A percentile compares a stretch with the other conserved stretches of the same genome.
Evolutionary conservation across 2,888 invertebrate species (phyloP).

Genomic region (Dynastes tityus): DNA sequence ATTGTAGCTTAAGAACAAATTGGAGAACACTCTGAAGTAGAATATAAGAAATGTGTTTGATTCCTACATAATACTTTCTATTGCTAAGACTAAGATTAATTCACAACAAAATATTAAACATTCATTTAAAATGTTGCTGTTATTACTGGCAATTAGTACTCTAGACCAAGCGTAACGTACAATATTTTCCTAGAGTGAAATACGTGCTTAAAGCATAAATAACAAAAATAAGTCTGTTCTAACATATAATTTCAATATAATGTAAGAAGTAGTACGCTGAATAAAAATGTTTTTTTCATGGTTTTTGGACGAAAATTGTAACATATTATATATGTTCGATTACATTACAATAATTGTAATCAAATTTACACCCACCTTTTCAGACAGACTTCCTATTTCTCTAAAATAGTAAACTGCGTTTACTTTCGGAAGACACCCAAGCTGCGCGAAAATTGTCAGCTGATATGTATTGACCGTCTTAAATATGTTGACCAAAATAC

Average conservation of each 20-base stretch:
- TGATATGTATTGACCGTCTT: too few relatives aligned
- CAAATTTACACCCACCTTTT: too few relatives aligned
- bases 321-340: too few relatives aligned
- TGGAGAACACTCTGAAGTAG: background rate
- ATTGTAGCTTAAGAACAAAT: background rate
- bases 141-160: conserved; percentile 17
- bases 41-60: background rate
- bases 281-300: too few relatives aligned
- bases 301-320: too few relatives aligned
- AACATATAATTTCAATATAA: background rate
- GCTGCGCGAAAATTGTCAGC: too few relatives aligned
- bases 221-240: background rate
- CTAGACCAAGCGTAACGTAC: conserved; percentile 9
- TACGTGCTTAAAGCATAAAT: background rate
- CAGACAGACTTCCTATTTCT: too few relatives aligned
- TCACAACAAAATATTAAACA: background rate
- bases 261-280: background rate
- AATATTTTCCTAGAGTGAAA: background rate
- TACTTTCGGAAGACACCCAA: too few relatives aligned
- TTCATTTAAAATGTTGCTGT: conserved; percentile 21
- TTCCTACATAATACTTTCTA: conserved; percentile 20
- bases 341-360: too few relatives aligned
- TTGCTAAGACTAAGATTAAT: background rate
- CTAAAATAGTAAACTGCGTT: too few relatives aligned
- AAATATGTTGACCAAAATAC: too few relatives aligned